Conservation (phyloP, 2,113 vertebrate species). For the Chaenocephalus aceratus region DNA sequence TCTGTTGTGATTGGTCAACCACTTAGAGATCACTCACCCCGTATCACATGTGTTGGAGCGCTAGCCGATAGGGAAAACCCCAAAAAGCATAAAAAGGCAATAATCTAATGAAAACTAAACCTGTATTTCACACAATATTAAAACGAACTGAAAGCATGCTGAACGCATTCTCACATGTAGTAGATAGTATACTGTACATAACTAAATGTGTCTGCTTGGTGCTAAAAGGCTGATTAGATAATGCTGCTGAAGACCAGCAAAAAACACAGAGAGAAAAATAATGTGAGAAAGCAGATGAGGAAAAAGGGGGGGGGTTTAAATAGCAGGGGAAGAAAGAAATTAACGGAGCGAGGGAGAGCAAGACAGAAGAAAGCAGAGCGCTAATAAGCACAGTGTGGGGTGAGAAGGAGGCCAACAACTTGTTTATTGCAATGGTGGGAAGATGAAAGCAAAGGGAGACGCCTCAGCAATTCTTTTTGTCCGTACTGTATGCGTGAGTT, state of each 20-base stretch:
- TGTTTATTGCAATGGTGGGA: constrained; percentile 58
- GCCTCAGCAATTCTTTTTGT: constrained; percentile 14
- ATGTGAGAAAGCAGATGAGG: constrained; percentile 13
- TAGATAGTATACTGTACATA: neutral
- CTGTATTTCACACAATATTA: neutral
- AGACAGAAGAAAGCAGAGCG: constrained; percentile 19
- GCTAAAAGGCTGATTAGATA: neutral
- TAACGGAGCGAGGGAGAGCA: constrained; percentile 4
- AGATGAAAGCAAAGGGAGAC: constrained; percentile 62
- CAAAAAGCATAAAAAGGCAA: neutral
- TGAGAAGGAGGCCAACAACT: constrained; percentile 60
- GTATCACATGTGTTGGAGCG: no score
- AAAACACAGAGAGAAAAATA: neutral
- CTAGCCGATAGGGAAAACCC: no score
- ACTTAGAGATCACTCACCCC: no score
- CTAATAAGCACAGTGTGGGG: constrained; percentile 51
- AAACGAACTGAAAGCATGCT: neutral
- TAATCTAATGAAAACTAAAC: neutral
- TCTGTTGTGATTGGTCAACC: no score
- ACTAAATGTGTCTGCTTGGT: neutral
- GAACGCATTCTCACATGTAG: neutral
- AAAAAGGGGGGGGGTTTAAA: constrained; percentile 3
- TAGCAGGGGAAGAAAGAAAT: constrained; percentile 14
- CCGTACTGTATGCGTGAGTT: constrained; percentile 11
- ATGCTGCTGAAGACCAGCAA: neutral